These are phyloP conservation scores for Meloidogyne chitwoodi DNA, from an alignment of 1,140 invertebrate species.

Conservation along the genomic window DNA sequence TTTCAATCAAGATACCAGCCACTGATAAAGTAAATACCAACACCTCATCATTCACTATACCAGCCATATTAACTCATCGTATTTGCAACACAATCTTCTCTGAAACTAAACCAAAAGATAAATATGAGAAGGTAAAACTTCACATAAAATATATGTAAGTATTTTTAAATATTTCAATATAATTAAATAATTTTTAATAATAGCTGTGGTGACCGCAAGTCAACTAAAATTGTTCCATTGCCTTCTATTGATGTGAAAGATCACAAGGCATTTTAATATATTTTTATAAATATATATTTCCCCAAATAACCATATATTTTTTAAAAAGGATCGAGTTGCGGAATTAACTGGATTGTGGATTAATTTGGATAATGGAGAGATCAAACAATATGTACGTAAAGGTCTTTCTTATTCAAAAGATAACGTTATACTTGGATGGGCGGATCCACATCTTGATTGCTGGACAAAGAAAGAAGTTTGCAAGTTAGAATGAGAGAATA, in stretches of 20 bases:
- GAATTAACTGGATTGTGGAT: conserved; percentile 9
- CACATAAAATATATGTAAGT: background rate
- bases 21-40: background rate
- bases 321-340: conserved; percentile 31
- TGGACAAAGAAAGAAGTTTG: background rate
- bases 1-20: background rate
- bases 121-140: background rate
- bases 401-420: background rate
- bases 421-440: background rate
- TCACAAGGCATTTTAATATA: too few relatives aligned
- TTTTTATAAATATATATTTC: too few relatives aligned
- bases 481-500: background rate
- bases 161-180: background rate
- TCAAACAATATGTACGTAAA: background rate
- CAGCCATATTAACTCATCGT: background rate
- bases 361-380: background rate
- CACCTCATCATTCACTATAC: background rate
- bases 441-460: background rate
- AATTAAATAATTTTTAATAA: too few relatives aligned
- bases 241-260: too few relatives aligned
- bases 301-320: too few relatives aligned
- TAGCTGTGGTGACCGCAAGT: too few relatives aligned
- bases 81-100: background rate
- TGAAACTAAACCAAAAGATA: background rate
- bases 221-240: too few relatives aligned